Base-by-base conservation (phyloP, 2,113 vertebrate species). In the Gallinago undulata region DNA sequence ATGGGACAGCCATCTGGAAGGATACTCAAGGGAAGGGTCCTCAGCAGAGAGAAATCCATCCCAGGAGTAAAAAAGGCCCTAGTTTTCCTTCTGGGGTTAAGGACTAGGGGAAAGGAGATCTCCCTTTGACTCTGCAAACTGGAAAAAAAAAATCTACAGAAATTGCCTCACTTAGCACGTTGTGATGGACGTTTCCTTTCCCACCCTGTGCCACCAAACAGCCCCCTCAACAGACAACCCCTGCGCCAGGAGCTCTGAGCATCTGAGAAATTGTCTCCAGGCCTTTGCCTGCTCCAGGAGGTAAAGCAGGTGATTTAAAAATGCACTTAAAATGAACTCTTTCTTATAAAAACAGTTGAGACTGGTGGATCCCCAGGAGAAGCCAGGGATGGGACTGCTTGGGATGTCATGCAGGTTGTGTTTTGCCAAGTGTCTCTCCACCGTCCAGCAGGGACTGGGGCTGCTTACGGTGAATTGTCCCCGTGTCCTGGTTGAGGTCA, bases 381-480 rank as follows among this genome's bases (percentile, higher is more conserved):
- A 90, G 53, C 21, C 5, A 13, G 16, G 64, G 33, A 50, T 75
- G 39, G 60, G 31, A 1, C 55, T 17, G 14, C 10, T 76, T 17
- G 43, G 50, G 48, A 70, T 78, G 30, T 17, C 2, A 1, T 50
- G 37, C 25, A 43, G 31, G 48, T 12, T 39, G 30, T 4, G 11
- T 39, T 86, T 23, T 37, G 9, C 47, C 45, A 28, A 22, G 56
- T 2, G 27, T 13, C 53, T n/a, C 57, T 48, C 25, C 10, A n/a
- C 27, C 0, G 6, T 18, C 21, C 37, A 10, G 13, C 21, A 19
- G 73, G 2, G 3, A 3, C 4, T 37, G 13, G 64, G n/a, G 2
- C 9, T 37, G 63, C 70, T 25, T 21, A 21, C 43, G 13, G 55
- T 3, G 0, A 21, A 22, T 5, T 28, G 39, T 59, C 5, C 0